A percentile compares a stretch with the other conserved stretches of the same genome.
Evolutionary conservation across 2,113 vertebrate genomes (phyloP).

Genomic region (Etia nguti): DNA sequence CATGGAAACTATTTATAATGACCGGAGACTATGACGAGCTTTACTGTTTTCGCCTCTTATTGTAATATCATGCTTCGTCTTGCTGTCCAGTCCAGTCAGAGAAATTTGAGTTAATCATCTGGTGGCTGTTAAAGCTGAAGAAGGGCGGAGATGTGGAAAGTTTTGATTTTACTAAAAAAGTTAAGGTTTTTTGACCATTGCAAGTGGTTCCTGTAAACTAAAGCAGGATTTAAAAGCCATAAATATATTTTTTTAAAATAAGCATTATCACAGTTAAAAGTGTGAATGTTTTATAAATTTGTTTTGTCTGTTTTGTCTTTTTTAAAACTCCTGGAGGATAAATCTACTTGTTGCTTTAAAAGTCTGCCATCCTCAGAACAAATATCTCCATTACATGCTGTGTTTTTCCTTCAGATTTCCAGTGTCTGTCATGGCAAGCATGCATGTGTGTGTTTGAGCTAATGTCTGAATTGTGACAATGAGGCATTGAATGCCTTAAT

Average conservation of each 20-base stretch:
- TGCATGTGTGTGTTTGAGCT: background rate
- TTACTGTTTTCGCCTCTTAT: background rate
- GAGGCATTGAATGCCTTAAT: conserved; percentile 60
- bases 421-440: background rate
- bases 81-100: background rate
- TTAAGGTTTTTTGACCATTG: background rate
- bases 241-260: background rate
- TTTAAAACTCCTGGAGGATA: background rate
- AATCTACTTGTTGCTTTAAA: conserved; percentile 13
- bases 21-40: background rate
- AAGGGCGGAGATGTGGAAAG: background rate
- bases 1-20: background rate
- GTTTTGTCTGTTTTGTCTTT: background rate
- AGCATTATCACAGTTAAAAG: background rate
- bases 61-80: background rate
- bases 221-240: background rate
- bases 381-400: background rate
- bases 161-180: background rate
- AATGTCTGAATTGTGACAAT: conserved; percentile 38
- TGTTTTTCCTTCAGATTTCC: background rate
- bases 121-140: background rate
- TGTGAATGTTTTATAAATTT: background rate
- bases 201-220: background rate
- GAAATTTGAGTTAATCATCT: background rate
- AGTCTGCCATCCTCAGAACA: background rate